Evolutionary conservation across 2,113 vertebrate genomes (phyloP).

Genomic region (Corydoras maculifer): DNA sequence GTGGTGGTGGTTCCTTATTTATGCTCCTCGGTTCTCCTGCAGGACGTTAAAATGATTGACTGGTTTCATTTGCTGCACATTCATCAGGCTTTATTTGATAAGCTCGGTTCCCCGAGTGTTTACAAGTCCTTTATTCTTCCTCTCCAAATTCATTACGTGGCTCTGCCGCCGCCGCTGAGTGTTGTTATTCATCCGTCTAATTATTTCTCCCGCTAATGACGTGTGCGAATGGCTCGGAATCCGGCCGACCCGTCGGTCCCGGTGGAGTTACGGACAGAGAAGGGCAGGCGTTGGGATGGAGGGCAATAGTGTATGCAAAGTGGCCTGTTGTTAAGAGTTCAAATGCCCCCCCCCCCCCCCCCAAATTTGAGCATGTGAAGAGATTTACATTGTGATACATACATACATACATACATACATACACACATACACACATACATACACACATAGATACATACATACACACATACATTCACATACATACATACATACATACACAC

Average conservation of each 20-base stretch:
- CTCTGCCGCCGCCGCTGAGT: slow-evolving; percentile 32
- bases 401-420: too few relatives aligned
- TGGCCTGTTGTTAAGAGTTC: slow-evolving; percentile 43
- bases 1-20: slow-evolving; percentile 66
- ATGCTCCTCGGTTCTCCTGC: slow-evolving; percentile 66
- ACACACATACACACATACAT: too few relatives aligned
- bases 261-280: slow-evolving; percentile 58
- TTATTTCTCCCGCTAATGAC: slow-evolving; percentile 68
- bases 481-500: too few relatives aligned
- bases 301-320: slow-evolving; percentile 62
- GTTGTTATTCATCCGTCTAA: slow-evolving; percentile 63
- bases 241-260: slow-evolving; percentile 60
- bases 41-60: slow-evolving; percentile 73
- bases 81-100: slow-evolving; percentile 70
- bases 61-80: slow-evolving; percentile 71
- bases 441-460: too few relatives aligned
- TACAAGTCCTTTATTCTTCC: slow-evolving; percentile 53
- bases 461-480: too few relatives aligned
- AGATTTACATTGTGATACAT: too few relatives aligned
- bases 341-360: not conserved
- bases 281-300: slow-evolving; percentile 63
- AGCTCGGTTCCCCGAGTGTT: slow-evolving; percentile 59
- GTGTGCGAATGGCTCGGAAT: slow-evolving; percentile 59
- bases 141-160: slow-evolving; percentile 61
- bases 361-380: too few relatives aligned